Conservation (phyloP, 2,888 invertebrate species). For the Cataglyphis livida region DNA sequence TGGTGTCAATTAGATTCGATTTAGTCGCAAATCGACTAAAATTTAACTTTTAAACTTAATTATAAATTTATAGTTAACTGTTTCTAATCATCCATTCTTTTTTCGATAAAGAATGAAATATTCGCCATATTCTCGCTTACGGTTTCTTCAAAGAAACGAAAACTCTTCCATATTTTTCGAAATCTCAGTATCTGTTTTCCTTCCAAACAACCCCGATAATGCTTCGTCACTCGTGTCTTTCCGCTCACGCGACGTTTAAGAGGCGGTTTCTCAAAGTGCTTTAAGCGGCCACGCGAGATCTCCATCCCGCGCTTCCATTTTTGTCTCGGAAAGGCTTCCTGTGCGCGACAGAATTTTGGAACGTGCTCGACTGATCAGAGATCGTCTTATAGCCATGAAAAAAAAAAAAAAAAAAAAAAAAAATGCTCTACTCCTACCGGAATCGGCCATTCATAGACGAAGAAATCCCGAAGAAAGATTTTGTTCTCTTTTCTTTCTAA, state of each 20-base stretch:
- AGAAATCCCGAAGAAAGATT: constrained; percentile 62
- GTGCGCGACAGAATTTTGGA: constrained; percentile 49
- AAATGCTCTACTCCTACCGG: constrained; percentile 34
- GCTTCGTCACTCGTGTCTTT: constrained; percentile 37
- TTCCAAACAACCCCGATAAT: constrained; percentile 68
- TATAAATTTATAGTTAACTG: neutral
- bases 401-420: constrained; percentile 49
- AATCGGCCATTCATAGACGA: constrained; percentile 51
- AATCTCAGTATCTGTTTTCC: constrained; percentile 63
- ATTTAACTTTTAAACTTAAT: neutral
- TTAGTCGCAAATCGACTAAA: neutral
- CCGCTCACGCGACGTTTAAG: constrained; percentile 15
- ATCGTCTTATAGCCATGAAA: constrained; percentile 72
- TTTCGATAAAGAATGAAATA: neutral
- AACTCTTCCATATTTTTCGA: constrained; percentile 25
- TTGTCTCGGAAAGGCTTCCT: constrained; percentile 62
- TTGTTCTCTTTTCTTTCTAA: constrained; percentile 60
- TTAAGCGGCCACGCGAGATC: constrained; percentile 37
- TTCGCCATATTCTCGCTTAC: neutral
- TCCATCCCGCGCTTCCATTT: constrained; percentile 57
- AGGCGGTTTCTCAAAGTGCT: constrained; percentile 37
- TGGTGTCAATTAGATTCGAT: constrained; percentile 71
- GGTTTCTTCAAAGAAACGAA: constrained; percentile 28
- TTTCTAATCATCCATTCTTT: neutral
- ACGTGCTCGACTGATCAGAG: constrained; percentile 74